These are phyloP conservation scores for Phylloscopus whistleri DNA, from an alignment of 2,113 vertebrate species.

Conservation along the genomic window DNA sequence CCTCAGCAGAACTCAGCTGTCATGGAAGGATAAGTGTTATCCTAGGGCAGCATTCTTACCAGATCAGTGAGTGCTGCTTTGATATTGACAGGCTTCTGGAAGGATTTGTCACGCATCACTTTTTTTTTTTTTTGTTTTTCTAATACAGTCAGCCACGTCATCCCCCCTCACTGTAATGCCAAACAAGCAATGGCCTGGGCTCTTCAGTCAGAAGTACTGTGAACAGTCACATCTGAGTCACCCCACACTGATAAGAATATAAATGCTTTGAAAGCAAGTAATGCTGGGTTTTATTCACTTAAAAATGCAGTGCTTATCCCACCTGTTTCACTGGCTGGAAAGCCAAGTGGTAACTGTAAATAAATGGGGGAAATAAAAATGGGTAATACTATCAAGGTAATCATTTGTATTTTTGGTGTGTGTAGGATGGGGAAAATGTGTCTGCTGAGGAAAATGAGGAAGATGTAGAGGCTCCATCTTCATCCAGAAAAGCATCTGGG, in stretches of 20 bases:
- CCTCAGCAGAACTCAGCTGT: neutral
- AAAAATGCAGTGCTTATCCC: neutral
- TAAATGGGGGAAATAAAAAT: neutral
- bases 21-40: neutral
- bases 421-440: constrained; percentile 51
- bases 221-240: neutral
- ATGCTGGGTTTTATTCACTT: neutral
- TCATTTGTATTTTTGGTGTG: neutral
- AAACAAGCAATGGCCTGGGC: neutral
- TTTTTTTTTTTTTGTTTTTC: too few relatives aligned
- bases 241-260: neutral
- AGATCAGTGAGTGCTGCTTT: neutral
- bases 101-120: neutral
- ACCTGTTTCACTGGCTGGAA: neutral
- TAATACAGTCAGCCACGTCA: rapidly evolving
- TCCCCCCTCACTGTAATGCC: neutral
- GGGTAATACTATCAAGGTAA: neutral
- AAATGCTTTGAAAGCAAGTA: neutral
- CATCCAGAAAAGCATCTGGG: constrained; percentile 63
- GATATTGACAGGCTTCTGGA: neutral
- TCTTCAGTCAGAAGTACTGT: neutral
- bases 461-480: constrained; percentile 70
- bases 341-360: neutral
- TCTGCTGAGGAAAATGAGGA: constrained; percentile 60
- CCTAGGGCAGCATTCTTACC: neutral